A percentile compares a stretch with the other conserved stretches of the same genome.
These are phyloP conservation scores for Pemphigus obesinymphae DNA, from an alignment of 1,140 invertebrate genomes.

Conservation along the genomic window DNA sequence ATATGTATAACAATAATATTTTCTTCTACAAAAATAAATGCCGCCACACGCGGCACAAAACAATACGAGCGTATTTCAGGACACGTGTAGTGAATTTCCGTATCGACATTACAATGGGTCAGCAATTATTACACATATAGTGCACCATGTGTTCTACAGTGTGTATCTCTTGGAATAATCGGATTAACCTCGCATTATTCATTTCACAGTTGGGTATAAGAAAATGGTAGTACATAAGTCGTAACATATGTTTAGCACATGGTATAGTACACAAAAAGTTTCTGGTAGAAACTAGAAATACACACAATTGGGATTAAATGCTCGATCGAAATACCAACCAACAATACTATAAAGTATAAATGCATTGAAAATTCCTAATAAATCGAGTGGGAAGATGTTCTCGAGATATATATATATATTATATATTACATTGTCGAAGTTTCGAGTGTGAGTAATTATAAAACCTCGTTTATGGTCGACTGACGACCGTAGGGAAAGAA, in stretches of 20 bases:
- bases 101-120: neutral
- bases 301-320: too few species aligned
- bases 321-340: too few species aligned
- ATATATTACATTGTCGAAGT: neutral
- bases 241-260: neutral
- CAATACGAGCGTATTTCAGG: neutral
- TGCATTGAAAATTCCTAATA: too few species aligned
- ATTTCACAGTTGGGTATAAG: neutral
- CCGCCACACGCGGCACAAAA: neutral
- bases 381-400: neutral
- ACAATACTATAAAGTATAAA: too few species aligned
- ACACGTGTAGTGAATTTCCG: neutral
- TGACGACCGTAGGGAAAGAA: slow-evolving; percentile 7
- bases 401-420: too few species aligned
- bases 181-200: neutral
- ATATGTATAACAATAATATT: too few species aligned
- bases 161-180: neutral
- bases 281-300: too few species aligned
- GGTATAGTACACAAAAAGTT: too few species aligned
- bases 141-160: neutral
- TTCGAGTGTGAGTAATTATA: slow-evolving; percentile 2
- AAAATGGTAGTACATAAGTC: neutral
- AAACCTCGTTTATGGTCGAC: slow-evolving; percentile 20
- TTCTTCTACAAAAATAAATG: too few species aligned
- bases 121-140: neutral